These are phyloP conservation scores for Muraenolepis orangiensis DNA, from an alignment of 2,797 vertebrate genomes.

Conservation along the genomic window DNA sequence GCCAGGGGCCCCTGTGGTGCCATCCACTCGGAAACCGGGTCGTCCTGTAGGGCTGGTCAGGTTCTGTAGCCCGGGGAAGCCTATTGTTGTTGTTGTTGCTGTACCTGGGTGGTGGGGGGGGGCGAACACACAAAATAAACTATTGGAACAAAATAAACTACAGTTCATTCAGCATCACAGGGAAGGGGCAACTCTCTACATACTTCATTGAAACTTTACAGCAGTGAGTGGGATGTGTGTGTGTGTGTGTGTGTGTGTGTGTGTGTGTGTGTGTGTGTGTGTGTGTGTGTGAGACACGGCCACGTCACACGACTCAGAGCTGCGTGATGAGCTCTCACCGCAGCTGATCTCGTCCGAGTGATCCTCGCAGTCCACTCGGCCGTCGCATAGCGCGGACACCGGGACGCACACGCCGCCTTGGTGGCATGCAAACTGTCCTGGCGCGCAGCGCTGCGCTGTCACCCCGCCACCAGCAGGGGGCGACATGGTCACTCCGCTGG, in stretches of 20 bases:
- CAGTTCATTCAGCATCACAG: too few relatives aligned
- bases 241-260: too few relatives aligned
- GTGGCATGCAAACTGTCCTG: constrained; percentile 64
- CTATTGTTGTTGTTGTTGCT: constrained; percentile 45
- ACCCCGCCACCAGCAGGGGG: constrained; percentile 46
- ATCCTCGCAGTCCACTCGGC: constrained; percentile 75
- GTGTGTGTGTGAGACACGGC: too few relatives aligned
- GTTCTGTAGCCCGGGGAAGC: constrained; percentile 65
- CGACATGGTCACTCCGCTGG: constrained; percentile 42
- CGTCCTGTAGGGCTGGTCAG: constrained; percentile 56
- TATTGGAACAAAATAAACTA: too few relatives aligned
- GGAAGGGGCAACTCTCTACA: too few relatives aligned
- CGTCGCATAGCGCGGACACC: constrained; percentile 75
- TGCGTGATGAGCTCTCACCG: constrained; percentile 48
- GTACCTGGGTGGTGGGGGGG: constrained; percentile 32
- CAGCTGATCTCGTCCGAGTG: constrained; percentile 76
- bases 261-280: too few relatives aligned
- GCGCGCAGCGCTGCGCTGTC: constrained; percentile 58
- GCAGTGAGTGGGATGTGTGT: too few relatives aligned
- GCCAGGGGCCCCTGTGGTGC: constrained; percentile 59
- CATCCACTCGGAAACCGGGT: constrained; percentile 55
- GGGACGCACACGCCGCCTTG: constrained; percentile 66
- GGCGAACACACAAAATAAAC: background rate
- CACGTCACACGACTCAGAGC: too few relatives aligned
- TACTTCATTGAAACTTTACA: too few relatives aligned